A percentile compares a stretch with the other conserved stretches of the same genome.
phyloP scores from a whole-genome alignment of 2,797 vertebrate genomes.

The Apogon talboti region DNA sequence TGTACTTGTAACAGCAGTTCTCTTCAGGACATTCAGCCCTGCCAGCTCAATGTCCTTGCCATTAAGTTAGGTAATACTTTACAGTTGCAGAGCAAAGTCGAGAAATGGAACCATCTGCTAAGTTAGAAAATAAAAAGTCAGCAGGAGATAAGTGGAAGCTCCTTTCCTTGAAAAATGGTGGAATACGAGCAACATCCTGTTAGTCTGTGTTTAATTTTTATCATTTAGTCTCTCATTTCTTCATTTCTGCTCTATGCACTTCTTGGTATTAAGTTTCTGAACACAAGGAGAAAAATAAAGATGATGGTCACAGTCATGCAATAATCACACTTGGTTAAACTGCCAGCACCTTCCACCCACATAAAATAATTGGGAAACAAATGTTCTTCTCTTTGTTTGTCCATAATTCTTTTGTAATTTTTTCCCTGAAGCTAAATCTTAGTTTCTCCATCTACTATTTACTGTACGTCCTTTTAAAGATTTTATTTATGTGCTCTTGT shows the following conservation, averaged over 20 bases:
- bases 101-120: slow-evolving; percentile 1
- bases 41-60: not conserved
- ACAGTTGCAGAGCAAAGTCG: not conserved
- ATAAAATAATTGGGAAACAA: no score
- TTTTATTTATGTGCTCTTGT: no score
- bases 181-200: slow-evolving; percentile 2
- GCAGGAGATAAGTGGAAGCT: slow-evolving; percentile 11
- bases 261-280: not conserved
- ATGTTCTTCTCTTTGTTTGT: no score
- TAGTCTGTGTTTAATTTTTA: slow-evolving; percentile 2
- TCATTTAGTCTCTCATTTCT: not conserved
- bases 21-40: not conserved
- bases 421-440: no score
- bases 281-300: no score
- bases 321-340: no score
- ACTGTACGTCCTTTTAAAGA: no score
- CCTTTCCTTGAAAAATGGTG: slow-evolving; percentile 8
- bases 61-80: not conserved
- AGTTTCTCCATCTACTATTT: no score
- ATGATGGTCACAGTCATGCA: no score
- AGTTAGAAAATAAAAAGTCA: not conserved
- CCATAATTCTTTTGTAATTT: no score
- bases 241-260: not conserved
- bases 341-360: no score
- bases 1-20: no score